phyloP scores from a whole-genome alignment of 2,888 invertebrate genomes.

The Tryphoninae sp. region DNA sequence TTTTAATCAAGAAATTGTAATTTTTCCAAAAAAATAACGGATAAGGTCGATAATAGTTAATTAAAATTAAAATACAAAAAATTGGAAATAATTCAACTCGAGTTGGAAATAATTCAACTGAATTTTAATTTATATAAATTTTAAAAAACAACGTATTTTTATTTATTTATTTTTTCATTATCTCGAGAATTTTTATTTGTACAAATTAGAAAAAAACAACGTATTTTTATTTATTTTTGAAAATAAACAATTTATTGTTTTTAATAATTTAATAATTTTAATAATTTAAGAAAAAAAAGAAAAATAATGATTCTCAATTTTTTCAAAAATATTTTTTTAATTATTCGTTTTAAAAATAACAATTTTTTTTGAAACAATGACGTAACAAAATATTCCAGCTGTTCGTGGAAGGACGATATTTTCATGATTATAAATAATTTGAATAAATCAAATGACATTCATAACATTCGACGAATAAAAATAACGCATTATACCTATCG shows the following conservation, averaged over 20 bases:
- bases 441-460: neutral
- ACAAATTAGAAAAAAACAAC: neutral
- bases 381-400: neutral
- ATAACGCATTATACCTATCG: constrained; percentile 13
- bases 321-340: neutral
- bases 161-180: too few species aligned
- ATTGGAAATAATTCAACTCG: too few species aligned
- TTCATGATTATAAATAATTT: neutral
- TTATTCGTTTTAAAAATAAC: neutral
- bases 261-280: too few species aligned
- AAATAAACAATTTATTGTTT: too few species aligned
- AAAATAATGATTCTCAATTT: neutral
- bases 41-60: too few species aligned
- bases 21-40: too few species aligned
- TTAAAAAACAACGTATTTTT: too few species aligned
- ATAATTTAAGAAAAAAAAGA: neutral
- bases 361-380: neutral
- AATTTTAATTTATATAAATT: too few species aligned
- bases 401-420: neutral
- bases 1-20: too few species aligned
- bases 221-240: neutral
- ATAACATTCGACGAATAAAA: constrained; percentile 10
- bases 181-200: neutral
- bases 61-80: too few species aligned
- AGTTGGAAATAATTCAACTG: too few species aligned